Percentiles rank a stretch among this genome's conserved stretches.
These are phyloP conservation scores for Onychomys leucogaster DNA, from an alignment of 2,797 vertebrate genomes.

Conservation along the genomic window DNA sequence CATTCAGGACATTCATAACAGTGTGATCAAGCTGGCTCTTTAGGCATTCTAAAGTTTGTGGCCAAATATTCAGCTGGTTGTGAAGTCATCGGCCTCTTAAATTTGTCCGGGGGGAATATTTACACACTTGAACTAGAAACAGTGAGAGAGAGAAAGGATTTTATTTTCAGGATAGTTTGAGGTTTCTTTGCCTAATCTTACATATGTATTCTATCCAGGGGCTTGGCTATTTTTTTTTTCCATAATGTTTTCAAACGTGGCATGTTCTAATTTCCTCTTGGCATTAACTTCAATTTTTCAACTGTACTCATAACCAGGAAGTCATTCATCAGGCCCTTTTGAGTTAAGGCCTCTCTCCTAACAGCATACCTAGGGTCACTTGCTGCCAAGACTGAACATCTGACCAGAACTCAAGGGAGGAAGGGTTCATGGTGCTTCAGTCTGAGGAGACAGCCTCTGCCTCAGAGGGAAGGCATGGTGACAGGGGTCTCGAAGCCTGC, in stretches of 20 bases:
- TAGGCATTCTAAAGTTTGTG: not conserved
- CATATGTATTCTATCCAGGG: not conserved
- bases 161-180: constrained; percentile 11
- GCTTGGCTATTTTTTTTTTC: constrained; percentile 14
- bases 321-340: not conserved
- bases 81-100: not conserved
- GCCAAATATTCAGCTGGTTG: not conserved
- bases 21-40: not conserved
- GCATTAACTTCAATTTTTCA: not conserved
- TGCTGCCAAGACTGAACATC: not conserved
- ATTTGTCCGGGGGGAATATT: not conserved
- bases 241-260: not conserved
- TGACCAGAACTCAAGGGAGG: not conserved
- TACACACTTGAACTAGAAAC: not conserved
- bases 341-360: not conserved
- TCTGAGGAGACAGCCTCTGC: not conserved
- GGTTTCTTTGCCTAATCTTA: not conserved
- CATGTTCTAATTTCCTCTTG: constrained; percentile 10
- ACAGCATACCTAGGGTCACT: not conserved
- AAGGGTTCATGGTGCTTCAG: not conserved
- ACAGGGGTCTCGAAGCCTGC: not conserved
- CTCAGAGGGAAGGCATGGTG: not conserved
- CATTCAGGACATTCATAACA: not conserved
- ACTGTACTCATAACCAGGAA: constrained; percentile 2
- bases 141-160: not conserved